Evolutionary conservation across 2,113 vertebrate genomes (phyloP).

Genomic region (Silurus asotus): DNA sequence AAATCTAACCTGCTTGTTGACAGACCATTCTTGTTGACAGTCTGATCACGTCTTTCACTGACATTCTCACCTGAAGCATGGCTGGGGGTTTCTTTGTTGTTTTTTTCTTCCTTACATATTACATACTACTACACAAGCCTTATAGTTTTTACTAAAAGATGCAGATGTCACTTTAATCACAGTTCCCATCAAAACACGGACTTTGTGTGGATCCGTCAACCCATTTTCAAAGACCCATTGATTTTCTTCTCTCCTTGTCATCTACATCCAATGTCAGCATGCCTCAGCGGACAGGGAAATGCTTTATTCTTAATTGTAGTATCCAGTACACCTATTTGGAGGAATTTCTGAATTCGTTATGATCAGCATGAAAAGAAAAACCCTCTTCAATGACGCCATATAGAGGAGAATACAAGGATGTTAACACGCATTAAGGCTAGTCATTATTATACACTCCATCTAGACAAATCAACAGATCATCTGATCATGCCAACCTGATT

Average conservation of each 20-base stretch:
- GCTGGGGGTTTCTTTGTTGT: not conserved
- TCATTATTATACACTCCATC: not conserved
- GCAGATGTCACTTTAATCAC: not conserved
- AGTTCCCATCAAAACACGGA: not conserved
- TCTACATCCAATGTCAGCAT: not conserved
- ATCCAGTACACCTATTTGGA: too few relatives aligned
- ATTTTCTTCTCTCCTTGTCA: not conserved
- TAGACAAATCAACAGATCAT: not conserved
- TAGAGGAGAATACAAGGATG: not conserved
- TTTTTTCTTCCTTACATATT: not conserved
- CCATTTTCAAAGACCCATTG: too few relatives aligned
- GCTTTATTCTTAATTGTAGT: not conserved
- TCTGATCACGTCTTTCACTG: constrained; percentile 3
- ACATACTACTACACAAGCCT: too few relatives aligned
- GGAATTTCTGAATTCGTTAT: too few relatives aligned
- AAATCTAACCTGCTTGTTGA: not conserved
- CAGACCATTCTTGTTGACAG: not conserved
- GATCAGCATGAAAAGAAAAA: not conserved
- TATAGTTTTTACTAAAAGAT: not conserved
- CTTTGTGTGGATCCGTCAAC: not conserved
- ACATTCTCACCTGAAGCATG: not conserved
- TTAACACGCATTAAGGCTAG: not conserved
- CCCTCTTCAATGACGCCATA: not conserved
- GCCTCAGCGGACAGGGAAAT: not conserved
- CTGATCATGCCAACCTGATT: not conserved